Evolutionary conservation across 2,888 invertebrate genomes (phyloP), one percentile per base, ranked within the genome.

Genomic region (Neocrepidodera transversa): DNA sequence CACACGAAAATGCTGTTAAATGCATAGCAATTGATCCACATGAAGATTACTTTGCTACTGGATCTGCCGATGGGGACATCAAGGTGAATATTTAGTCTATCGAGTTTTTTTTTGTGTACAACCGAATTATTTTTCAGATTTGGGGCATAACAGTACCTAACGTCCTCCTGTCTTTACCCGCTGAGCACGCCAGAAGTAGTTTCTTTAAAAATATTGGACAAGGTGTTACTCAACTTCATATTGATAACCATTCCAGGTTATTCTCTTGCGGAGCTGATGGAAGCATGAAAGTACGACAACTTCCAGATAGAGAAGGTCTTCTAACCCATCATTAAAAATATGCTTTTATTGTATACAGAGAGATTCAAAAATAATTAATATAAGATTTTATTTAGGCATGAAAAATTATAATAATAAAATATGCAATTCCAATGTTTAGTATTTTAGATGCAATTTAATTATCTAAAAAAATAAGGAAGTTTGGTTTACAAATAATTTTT

Each of bases 251-350:
- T 63, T 91, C 91, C 18, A 88, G 97, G 45, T 83, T 99, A 70
- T 98, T 96, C 83, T 98, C 98, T 4, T 99, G 99, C 80, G 99
- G 99, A 54, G 96, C 97, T 47, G 99, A 99, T 83, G 97, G 97
- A 71, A 97, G 97, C 48, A 93, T 99, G 90, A 98, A 98, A 85
- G 93, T 97, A 68, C 87, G 97, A 67, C 91, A 93, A 78, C 82
- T 97, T 71, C 94, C 95, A 13, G 95, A 95, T 76, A 85, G 91
- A 67, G 88, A 88, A 65, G 73, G 71, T 1, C 67, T 80, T 54
- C 65, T 78, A 17, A 69, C 58, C 64, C 74, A 74, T 32, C 53
- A 54, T 26, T 54, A 54, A 45, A 32, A 11, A 32, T 13, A 32
- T 11, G 32, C 11, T 32, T 32, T 32, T 32, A 23, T 10, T 28